Evolutionary conservation across 2,888 invertebrate species (phyloP), one percentile per base, ranked within the genome.

Genomic region (Pemphredon lugubris): DNA sequence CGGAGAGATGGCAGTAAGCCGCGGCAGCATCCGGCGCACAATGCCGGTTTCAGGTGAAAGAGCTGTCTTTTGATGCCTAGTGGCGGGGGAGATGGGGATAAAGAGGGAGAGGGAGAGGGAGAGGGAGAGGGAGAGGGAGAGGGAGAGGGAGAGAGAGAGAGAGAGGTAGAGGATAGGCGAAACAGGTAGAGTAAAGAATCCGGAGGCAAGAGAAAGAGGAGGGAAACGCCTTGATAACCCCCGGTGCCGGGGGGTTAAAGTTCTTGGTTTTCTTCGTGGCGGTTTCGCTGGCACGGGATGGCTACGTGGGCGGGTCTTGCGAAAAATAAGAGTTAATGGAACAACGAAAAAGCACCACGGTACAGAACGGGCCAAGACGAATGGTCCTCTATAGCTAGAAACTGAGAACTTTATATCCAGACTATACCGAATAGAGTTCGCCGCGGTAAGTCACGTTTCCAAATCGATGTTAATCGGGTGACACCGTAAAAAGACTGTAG

Each of bases 271-370:
- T 58, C 66, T 66, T 53, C 63, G 64, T 67, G 51, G 34, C 57
- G 58, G 53, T 48, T 59, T 34, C 51, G 65, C 68, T 63, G 73
- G 81, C 75, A 77, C 74, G 68, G 79, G 74, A 74, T 71, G 67
- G 67, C 67, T 70, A n/a, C 55, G 63, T 76, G 69, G 75, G 64
- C 54, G 69, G 68, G 44, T 60, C 58, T 50, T 64, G 73, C 70
- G 77, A 74, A 80, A 83, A 84, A 84, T 84, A 83, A 76, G 78
- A 84, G 83, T 84, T 84, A 84, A 84, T 84, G 84, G 84, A 84
- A 82, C 78, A 76, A 79, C 75, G 74, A 77, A 82, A 81, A 77
- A 75, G 69, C 65, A 75, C 58, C 65, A 21, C 57, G 57, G 67
- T 45, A 57, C 71, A 59, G 63, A 75, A 75, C 60, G 75, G 55